Evolutionary conservation across 1,140 invertebrate species (phyloP).

Genomic region (Pseudomyrmex gracilis): DNA sequence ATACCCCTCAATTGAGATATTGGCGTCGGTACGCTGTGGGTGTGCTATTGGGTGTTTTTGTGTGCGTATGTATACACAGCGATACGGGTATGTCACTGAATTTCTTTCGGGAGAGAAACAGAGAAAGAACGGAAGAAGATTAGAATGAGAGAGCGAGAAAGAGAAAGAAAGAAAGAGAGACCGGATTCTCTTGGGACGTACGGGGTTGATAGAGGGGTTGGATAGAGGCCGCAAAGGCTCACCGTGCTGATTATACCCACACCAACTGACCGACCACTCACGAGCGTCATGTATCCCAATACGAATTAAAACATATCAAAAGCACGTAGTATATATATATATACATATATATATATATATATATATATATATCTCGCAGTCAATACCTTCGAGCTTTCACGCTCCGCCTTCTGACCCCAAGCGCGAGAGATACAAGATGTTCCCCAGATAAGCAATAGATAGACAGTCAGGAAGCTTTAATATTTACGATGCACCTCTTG

Average conservation of each 20-base stretch:
- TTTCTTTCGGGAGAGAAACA: conserved; percentile 59
- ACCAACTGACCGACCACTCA: conserved; percentile 38
- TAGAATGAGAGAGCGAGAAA: conserved; percentile 46
- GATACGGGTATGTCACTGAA: conserved; percentile 27
- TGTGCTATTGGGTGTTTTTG: background rate
- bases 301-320: conserved; percentile 78
- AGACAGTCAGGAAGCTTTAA: conserved; percentile 25
- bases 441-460: conserved; percentile 20
- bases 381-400: conserved; percentile 58
- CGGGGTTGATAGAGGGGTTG: conserved; percentile 38
- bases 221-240: conserved; percentile 45
- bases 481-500: conserved; percentile 30
- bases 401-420: conserved; percentile 41
- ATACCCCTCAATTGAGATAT: no score
- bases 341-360: conserved; percentile 1
- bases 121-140: conserved; percentile 28
- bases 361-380: conserved; percentile 39
- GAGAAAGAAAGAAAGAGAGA: conserved; percentile 2
- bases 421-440: conserved; percentile 14
- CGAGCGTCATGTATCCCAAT: conserved; percentile 69
- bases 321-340: conserved; percentile 41
- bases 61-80: background rate
- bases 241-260: conserved; percentile 75
- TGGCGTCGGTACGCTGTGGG: background rate
- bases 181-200: conserved; percentile 47